Evolutionary conservation across 2,797 vertebrate genomes (phyloP).

Genomic region (Pseudochirops cupreus): DNA sequence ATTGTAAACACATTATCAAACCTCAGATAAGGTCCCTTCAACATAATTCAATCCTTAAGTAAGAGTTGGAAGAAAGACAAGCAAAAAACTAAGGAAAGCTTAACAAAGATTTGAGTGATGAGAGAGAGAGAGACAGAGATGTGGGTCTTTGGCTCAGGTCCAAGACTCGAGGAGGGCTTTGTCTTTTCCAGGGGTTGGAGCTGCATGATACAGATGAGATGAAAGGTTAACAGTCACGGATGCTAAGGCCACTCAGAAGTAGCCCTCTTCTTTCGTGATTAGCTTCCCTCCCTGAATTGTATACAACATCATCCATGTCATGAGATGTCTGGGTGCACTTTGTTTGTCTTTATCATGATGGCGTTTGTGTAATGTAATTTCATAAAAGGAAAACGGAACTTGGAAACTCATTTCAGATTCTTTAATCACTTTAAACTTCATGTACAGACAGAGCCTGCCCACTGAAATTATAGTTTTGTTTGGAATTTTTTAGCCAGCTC

Average conservation of each 20-base stretch:
- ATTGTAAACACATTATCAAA: conserved; percentile 39
- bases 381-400: neutral
- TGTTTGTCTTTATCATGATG: neutral
- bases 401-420: neutral
- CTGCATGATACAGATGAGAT: conserved; percentile 49
- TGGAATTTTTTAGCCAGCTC: conserved; percentile 15
- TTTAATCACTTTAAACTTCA: neutral
- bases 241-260: conserved; percentile 55
- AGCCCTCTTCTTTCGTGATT: conserved; percentile 28
- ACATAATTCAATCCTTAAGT: conserved; percentile 11
- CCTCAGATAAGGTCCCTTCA: conserved; percentile 38
- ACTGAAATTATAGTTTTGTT: neutral
- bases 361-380: conserved; percentile 21
- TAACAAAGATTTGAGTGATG: neutral
- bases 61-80: conserved; percentile 43
- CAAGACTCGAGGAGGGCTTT: conserved; percentile 7
- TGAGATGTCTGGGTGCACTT: neutral
- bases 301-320: conserved; percentile 16
- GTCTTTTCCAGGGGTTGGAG: conserved; percentile 16
- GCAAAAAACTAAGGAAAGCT: conserved; percentile 30
- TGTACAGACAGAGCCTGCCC: neutral
- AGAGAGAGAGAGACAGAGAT: conserved; percentile 9
- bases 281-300: conserved; percentile 36
- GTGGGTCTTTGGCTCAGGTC: conserved; percentile 24
- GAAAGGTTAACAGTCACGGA: conserved; percentile 43